A percentile compares a stretch with the other conserved stretches of the same genome.
Conservation (phyloP, 2,797 vertebrate species). For the Momotus momota region DNA sequence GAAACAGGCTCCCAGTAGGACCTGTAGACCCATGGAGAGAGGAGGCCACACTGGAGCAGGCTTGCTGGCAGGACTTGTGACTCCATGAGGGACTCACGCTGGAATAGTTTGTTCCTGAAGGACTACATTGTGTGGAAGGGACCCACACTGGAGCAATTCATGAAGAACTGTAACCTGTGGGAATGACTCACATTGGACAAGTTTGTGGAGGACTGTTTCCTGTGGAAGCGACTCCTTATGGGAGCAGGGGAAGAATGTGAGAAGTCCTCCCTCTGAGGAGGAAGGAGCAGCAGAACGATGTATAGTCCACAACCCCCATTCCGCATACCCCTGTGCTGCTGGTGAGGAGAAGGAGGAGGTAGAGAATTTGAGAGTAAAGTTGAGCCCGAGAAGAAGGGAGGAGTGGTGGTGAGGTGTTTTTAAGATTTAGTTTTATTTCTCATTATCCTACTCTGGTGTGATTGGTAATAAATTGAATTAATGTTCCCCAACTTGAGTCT, state of each 20-base stretch:
- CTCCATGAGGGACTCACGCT: background rate
- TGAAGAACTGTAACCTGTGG: background rate
- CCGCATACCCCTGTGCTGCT: background rate
- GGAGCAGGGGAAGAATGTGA: background rate
- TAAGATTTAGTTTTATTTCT: background rate
- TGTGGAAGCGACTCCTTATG: fast-evolving
- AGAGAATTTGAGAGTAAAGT: background rate
- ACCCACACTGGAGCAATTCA: background rate
- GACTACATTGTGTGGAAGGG: background rate
- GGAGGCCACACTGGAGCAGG: background rate
- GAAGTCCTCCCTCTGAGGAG: background rate
- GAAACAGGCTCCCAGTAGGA: background rate
- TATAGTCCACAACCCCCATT: background rate
- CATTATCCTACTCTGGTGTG: background rate
- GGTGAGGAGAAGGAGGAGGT: background rate
- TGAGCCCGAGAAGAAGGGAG: background rate
- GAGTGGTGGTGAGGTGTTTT: background rate
- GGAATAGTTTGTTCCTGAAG: background rate
- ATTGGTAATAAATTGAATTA: background rate
- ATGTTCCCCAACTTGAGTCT: background rate
- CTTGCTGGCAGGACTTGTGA: background rate
- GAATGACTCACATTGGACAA: background rate
- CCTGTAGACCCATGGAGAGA: background rate
- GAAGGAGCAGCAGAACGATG: fast-evolving
- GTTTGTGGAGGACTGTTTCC: background rate